phyloP scores from a whole-genome alignment of 2,888 invertebrate genomes.

The Anaspis maculata region DNA sequence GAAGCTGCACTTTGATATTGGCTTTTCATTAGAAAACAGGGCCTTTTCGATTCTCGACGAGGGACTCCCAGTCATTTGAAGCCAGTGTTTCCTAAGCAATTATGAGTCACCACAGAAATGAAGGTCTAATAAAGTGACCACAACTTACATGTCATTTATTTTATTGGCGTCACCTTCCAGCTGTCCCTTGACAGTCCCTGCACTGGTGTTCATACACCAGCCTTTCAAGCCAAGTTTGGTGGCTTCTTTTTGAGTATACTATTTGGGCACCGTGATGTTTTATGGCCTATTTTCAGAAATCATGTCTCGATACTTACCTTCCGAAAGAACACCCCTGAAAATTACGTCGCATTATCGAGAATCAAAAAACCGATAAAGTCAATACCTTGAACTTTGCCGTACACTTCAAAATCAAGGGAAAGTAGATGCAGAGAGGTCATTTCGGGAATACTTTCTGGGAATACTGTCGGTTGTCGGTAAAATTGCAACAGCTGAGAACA shows the following conservation, averaged over 20 bases:
- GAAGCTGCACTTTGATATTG: constrained; percentile 40
- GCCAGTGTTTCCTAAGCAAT: constrained; percentile 52
- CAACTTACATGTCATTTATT: constrained; percentile 54
- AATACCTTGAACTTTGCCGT: constrained; percentile 53
- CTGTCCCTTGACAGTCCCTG: constrained; percentile 59
- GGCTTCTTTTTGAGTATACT: constrained; percentile 61
- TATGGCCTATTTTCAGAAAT: not conserved
- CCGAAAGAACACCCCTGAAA: constrained; percentile 52
- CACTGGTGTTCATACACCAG: constrained; percentile 64
- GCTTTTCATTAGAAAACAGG: constrained; percentile 57
- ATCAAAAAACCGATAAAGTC: too few relatives aligned
- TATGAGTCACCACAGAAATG: too few relatives aligned
- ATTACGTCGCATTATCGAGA: too few relatives aligned
- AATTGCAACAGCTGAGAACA: constrained; percentile 5
- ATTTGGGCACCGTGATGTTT: constrained; percentile 4
- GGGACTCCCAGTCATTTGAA: constrained; percentile 65
- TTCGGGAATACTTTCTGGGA: constrained; percentile 9
- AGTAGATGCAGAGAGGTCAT: constrained; percentile 22
- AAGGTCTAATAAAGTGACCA: constrained; percentile 6
- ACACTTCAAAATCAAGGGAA: constrained; percentile 51
- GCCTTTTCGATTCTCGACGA: constrained; percentile 64
- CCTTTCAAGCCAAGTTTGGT: constrained; percentile 56
- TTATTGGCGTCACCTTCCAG: constrained; percentile 54
- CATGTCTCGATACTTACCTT: constrained; percentile 40
- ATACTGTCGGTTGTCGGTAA: constrained; percentile 1